Percentiles rank a stretch among this genome's conserved stretches.
Evolutionary conservation across 1,140 invertebrate species (phyloP).

Genomic region (Portunus trituberculatus): DNA sequence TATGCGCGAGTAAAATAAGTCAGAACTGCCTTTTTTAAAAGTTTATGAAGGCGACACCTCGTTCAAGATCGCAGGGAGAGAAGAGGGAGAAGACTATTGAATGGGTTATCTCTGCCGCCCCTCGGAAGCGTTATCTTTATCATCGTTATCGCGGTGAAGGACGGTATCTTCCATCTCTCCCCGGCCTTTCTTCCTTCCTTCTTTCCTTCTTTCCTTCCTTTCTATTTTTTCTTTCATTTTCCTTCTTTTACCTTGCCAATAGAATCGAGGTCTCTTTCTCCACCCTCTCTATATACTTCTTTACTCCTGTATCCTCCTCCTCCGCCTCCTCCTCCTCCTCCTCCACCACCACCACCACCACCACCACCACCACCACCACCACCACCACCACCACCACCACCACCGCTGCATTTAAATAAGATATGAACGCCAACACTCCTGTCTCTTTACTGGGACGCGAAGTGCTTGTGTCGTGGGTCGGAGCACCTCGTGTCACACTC

Average conservation of each 20-base stretch:
- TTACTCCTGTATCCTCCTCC: background rate
- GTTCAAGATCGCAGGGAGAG: background rate
- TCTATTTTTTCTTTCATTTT: background rate
- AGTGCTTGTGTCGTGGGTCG: background rate
- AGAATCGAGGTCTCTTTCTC: background rate
- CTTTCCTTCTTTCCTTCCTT: background rate
- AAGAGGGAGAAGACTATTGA: background rate
- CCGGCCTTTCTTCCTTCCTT: background rate
- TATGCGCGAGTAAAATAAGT: background rate
- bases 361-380: background rate
- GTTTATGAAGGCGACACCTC: too few species aligned
- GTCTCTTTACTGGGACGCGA: background rate
- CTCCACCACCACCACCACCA: background rate
- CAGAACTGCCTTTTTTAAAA: background rate
- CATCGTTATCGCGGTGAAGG: background rate
- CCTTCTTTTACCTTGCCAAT: background rate
- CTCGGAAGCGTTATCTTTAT: background rate
- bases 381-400: background rate
- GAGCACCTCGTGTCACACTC: background rate
- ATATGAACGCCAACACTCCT: background rate
- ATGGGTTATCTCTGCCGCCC: background rate
- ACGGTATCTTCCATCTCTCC: conserved; percentile 1
- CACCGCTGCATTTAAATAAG: background rate
- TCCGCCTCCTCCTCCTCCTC: background rate
- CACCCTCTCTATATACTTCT: too few species aligned